Percentiles rank a stretch among this genome's conserved stretches.
phyloP scores from a whole-genome alignment of 2,797 vertebrate genomes.

The Neopelma chrysocephalum region DNA sequence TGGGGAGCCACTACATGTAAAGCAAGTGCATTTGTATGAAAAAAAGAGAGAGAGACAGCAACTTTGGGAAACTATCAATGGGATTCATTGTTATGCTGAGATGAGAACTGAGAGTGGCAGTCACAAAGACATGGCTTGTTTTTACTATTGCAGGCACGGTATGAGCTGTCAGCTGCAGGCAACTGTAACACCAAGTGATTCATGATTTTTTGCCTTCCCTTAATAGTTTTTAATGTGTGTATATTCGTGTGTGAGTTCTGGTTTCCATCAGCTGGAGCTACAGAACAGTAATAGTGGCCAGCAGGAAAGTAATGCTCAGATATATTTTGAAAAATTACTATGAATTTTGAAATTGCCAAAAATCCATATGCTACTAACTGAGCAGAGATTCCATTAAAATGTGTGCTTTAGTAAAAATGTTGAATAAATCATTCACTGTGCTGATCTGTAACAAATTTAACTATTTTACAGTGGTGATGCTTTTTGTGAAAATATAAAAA shows the following conservation, averaged over 20 bases:
- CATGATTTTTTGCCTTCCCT: background rate
- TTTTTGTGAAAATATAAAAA: background rate
- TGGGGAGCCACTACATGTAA: background rate
- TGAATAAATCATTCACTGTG: background rate
- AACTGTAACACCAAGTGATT: background rate
- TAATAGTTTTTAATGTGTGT: background rate
- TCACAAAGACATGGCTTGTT: background rate
- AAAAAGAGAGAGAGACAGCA: background rate
- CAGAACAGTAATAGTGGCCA: background rate
- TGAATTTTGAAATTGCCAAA: background rate
- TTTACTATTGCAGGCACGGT: background rate
- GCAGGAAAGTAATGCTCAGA: background rate
- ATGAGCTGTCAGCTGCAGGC: background rate
- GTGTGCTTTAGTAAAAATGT: background rate
- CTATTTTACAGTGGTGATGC: background rate
- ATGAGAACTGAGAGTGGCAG: background rate
- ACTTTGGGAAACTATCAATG: background rate
- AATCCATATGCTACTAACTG: background rate
- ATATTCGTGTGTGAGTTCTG: background rate
- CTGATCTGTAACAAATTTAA: background rate
- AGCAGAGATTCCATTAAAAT: background rate
- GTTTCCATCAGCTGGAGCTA: background rate
- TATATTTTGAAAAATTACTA: background rate
- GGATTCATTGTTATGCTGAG: background rate
- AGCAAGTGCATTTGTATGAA: background rate